Conservation (phyloP, 1,140 invertebrate species). For the Eriocheir sinensis region DNA sequence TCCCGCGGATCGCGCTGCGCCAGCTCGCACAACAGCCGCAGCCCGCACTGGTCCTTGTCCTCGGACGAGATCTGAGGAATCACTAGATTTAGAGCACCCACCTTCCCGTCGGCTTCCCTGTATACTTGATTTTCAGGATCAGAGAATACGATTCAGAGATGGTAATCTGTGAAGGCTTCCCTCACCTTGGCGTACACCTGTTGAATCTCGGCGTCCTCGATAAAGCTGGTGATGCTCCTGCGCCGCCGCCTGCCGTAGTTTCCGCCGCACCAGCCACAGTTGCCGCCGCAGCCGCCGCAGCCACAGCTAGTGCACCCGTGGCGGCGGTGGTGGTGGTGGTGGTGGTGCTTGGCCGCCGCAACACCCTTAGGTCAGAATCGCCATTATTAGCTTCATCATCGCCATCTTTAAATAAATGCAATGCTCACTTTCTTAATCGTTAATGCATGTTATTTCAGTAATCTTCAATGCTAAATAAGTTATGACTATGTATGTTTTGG, state of each 20-base stretch:
- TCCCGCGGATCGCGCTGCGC: slow-evolving; percentile 61
- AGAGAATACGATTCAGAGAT: no score
- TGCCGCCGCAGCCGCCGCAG: slow-evolving; percentile 60
- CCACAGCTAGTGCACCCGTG: slow-evolving; percentile 47
- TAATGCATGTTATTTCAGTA: no score
- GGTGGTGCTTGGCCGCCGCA: neutral
- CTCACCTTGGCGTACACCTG: slow-evolving; percentile 34
- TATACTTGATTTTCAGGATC: no score
- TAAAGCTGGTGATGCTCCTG: neutral
- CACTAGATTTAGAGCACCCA: no score
- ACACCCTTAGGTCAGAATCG: neutral
- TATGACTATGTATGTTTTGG: no score
- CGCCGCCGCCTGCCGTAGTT: slow-evolving; percentile 59
- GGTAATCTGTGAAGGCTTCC: no score
- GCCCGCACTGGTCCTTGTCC: slow-evolving; percentile 62
- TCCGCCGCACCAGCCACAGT: slow-evolving; percentile 66
- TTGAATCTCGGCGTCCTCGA: slow-evolving; percentile 41
- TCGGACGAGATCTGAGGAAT: slow-evolving; percentile 1
- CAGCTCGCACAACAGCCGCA: slow-evolving; percentile 62
- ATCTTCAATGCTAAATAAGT: no score
- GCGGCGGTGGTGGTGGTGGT: slow-evolving; percentile 3
- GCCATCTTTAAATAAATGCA: no score
- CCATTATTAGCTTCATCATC: neutral
- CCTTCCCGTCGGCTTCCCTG: no score
- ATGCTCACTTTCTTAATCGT: no score